Evolutionary conservation across 2,113 vertebrate genomes (phyloP), one percentile per base, ranked within the genome.

Genomic region (Hemicordylus capensis): DNA sequence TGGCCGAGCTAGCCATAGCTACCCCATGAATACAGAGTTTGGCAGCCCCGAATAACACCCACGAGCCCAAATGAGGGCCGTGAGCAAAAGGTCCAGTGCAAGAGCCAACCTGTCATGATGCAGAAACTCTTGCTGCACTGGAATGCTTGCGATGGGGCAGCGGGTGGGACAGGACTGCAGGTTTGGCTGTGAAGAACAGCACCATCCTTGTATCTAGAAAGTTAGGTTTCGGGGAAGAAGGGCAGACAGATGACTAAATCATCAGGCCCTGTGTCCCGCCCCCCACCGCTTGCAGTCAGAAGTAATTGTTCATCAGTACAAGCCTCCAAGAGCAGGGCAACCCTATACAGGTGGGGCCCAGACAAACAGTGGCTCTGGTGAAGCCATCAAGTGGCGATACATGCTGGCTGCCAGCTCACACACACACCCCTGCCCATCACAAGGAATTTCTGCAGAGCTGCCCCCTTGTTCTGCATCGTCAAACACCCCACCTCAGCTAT

Each of bases 1-100:
- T 85, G 79, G 80, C 93, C 89, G 90, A 70, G 73, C 88, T 88
- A 92, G 93, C 90, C 91, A 90, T 82, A 86, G 46, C 42, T 93
- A 93, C 83, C 90, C 64, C 56, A 93, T 74, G 88, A 93, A 89
- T 12, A 46, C 91, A 89, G 86, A 89, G 89, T 69, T 90, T 92
- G 90, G 59, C 82, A 83, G 87, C 61, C 76, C 72, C 87, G 89
- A 66, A 66, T 1, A 12, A 70, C 22, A 2, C 7, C 14, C n/a
- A 6, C 51, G 19, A 61, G 26, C 19, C 81, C 14, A n/a, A n/a
- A 15, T 48, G 22, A 63, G 11, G 20, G 31, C 37, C 1, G 3
- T 28, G 26, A 37, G 22, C 2, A 3, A 61, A 34, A 34, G 24
- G 8, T 31, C 20, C 42, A 2, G 22, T 48, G 4, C 22, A 59